Base-by-base conservation (phyloP, 2,888 invertebrate species). In the Sarcophaga carnaria region DNA sequence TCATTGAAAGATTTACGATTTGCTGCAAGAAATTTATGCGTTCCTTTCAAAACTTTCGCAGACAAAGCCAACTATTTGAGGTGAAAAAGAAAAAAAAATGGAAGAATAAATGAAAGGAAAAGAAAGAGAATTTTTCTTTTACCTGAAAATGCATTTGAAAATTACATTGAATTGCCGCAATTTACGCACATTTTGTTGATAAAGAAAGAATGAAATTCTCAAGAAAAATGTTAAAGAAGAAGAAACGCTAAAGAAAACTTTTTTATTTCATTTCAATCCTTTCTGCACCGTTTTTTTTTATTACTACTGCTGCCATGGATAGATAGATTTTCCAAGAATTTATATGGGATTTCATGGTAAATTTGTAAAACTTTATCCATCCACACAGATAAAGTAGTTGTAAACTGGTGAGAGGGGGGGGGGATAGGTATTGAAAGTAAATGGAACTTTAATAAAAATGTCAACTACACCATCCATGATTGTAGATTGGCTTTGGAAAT, bases 21-120 rank as follows among this genome's bases (percentile, higher is more conserved):
- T 87, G 60, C 78, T 87, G 81, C 81, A 49, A 63, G 37, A 70
- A 83, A 79, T 84, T 81, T 87, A 83, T 80, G 74, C 86, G 37
- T 63, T 75, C 22, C 54, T 63, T 47, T 3, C 8, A 37, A 37
- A 37, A 37, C 37, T 37, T 37, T 37, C 37, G 2, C 37, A 37
- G 8, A 37, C 37, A 37, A 37, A 37, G 37, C 37, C 37, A 37
- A 37, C 54, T 54, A 17, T 54, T 54, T 54, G 4, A 17, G 54
- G 12, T 17, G 54, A 54, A 54, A 54, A 54, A 54, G 37, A 37
- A 37, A 37, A 0, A 6, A 37, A 37, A 37, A 37, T 20, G 37
- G 6, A 37, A 8, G 37, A 37, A 37, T 10, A 37, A 37, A 37
- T 37, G 37, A 0, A 10, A 37, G 37, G 10, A 37, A 37, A 37